phyloP scores from a whole-genome alignment of 2,797 vertebrate genomes.

The Chloroceryle inda region DNA sequence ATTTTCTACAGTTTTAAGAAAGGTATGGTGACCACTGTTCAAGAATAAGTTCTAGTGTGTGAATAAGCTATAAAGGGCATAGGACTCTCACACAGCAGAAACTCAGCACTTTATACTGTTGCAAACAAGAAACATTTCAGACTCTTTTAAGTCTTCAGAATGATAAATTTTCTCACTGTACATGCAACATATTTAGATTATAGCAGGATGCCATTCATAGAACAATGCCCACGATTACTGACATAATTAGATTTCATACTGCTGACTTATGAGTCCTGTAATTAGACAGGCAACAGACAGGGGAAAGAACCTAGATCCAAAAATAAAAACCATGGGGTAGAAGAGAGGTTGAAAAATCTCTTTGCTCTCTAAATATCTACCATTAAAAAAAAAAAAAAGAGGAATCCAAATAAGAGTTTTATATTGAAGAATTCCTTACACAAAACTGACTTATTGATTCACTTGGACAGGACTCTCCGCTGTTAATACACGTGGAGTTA shows the following conservation, averaged over 20 bases:
- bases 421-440: background rate
- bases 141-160: background rate
- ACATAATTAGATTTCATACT: background rate
- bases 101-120: background rate
- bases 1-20: background rate
- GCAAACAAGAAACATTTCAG: background rate
- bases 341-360: background rate
- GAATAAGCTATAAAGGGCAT: background rate
- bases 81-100: background rate
- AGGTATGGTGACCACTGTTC: background rate
- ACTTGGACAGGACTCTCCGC: background rate
- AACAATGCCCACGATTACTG: background rate
- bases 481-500: background rate
- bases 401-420: background rate
- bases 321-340: background rate
- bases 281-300: background rate
- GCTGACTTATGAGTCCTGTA: background rate
- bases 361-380: background rate
- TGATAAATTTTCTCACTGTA: background rate
- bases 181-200: background rate
- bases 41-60: background rate
- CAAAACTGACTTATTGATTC: slow-evolving; percentile 2
- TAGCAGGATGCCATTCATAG: background rate
- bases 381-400: background rate
- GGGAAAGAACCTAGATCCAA: background rate